Percentiles rank a stretch among this genome's conserved stretches.
These are phyloP conservation scores for Nymphalis io DNA, from an alignment of 1,140 invertebrate genomes.

Conservation along the genomic window DNA sequence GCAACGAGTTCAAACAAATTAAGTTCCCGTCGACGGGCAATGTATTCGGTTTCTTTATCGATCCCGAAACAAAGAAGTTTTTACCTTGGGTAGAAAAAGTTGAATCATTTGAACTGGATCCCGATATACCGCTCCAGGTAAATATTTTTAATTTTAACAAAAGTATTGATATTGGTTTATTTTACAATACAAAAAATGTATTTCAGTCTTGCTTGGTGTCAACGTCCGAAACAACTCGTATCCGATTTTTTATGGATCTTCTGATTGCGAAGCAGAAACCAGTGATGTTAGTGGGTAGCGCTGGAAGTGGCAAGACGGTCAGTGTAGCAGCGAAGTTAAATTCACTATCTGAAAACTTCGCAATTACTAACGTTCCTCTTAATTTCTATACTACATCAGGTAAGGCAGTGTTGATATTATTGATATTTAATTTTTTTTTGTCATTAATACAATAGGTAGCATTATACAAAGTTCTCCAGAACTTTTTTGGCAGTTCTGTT, in stretches of 20 bases:
- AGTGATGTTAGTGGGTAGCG: constrained; percentile 94
- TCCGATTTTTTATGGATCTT: constrained; percentile 94
- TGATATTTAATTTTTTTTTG: background rate
- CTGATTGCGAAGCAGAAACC: constrained; percentile 90
- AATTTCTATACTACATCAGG: constrained; percentile 98
- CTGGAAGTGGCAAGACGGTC: constrained; percentile 94
- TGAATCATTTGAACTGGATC: constrained; percentile 89
- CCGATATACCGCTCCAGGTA: constrained; percentile 92
- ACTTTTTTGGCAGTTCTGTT: no score
- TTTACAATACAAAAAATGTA: background rate
- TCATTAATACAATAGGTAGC: background rate
- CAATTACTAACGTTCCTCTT: constrained; percentile 93
- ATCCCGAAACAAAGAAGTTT: constrained; percentile 91
- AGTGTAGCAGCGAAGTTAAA: constrained; percentile 92
- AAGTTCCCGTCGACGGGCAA: constrained; percentile 91
- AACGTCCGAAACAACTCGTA: constrained; percentile 93
- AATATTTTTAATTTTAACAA: background rate
- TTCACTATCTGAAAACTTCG: constrained; percentile 87
- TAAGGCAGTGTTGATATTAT: constrained; percentile 45
- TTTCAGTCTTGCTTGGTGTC: constrained; percentile 86
- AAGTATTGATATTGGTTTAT: background rate
- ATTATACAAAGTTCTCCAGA: background rate
- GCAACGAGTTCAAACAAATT: constrained; percentile 93
- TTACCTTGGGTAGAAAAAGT: constrained; percentile 92
- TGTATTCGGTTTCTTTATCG: constrained; percentile 96